phyloP scores from a whole-genome alignment of 2,888 invertebrate genomes.

The Oscheius onirici region DNA sequence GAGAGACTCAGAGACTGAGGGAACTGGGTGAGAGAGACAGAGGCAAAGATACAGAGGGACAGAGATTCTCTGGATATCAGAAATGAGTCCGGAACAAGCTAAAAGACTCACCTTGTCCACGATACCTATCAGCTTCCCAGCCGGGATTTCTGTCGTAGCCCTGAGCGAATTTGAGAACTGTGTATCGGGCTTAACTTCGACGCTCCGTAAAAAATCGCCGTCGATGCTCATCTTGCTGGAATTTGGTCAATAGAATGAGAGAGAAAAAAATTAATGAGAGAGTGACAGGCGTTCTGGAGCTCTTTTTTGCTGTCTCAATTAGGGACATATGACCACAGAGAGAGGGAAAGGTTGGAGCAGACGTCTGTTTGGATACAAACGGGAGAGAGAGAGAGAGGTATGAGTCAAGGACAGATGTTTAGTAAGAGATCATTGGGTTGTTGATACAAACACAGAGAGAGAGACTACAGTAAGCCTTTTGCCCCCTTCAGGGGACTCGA shows the following conservation, averaged over 20 bases:
- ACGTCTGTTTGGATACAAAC: background rate
- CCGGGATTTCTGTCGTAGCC: constrained; percentile 43
- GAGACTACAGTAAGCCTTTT: constrained; percentile 19
- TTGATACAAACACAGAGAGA: background rate
- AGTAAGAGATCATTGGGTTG: background rate
- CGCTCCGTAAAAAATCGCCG: constrained; percentile 61
- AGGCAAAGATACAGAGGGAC: too few relatives aligned
- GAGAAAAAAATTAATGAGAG: background rate
- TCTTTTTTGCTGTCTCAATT: background rate
- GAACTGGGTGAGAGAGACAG: too few relatives aligned
- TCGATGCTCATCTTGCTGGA: constrained; percentile 60
- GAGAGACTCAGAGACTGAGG: too few relatives aligned
- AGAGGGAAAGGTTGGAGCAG: constrained; percentile 23
- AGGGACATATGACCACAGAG: background rate
- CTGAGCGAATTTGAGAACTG: constrained; percentile 43
- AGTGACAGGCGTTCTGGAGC: background rate
- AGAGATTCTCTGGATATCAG: too few relatives aligned
- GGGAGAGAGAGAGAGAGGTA: constrained; percentile 8
- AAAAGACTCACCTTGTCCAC: constrained; percentile 54
- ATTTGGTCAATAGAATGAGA: background rate
- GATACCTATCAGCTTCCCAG: constrained; percentile 62
- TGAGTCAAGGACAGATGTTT: constrained; percentile 3
- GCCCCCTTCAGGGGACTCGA: background rate
- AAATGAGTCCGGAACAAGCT: too few relatives aligned
- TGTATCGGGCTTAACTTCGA: constrained; percentile 57